Evolutionary conservation across 2,888 invertebrate species (phyloP).

Genomic region (Odontomyia ornata): DNA sequence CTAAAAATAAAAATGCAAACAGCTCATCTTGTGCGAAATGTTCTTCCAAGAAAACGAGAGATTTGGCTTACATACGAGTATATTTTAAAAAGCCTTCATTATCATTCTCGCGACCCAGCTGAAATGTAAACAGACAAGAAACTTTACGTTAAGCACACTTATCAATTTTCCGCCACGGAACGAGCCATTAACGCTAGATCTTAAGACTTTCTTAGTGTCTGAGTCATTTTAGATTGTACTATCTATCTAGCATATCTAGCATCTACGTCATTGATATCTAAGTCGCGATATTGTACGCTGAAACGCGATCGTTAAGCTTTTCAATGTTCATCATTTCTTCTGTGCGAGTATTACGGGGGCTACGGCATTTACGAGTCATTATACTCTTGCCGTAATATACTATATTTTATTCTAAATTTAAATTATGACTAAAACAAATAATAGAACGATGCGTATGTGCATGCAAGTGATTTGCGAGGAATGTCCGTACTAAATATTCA

Average conservation of each 20-base stretch:
- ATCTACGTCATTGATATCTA: not conserved
- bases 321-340: not conserved
- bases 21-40: not conserved
- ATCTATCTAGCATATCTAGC: not conserved
- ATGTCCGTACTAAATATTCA: not conserved
- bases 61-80: not conserved
- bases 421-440: slow-evolving; percentile 18
- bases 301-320: not conserved
- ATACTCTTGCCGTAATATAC: slow-evolving; percentile 2
- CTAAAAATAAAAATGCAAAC: not conserved
- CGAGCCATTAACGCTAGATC: no score
- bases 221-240: no score
- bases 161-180: no score
- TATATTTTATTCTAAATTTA: slow-evolving; percentile 28
- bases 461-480: not conserved
- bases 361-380: slow-evolving; percentile 2
- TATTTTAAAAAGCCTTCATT: not conserved
- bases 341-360: not conserved
- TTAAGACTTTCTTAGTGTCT: no score
- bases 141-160: not conserved
- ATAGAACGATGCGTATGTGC: not conserved
- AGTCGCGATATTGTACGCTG: not conserved
- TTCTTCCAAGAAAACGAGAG: not conserved
- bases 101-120: not conserved
- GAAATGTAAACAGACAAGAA: not conserved